phyloP scores from a whole-genome alignment of 2,888 invertebrate species.

The Nemotelus pantherinus region DNA sequence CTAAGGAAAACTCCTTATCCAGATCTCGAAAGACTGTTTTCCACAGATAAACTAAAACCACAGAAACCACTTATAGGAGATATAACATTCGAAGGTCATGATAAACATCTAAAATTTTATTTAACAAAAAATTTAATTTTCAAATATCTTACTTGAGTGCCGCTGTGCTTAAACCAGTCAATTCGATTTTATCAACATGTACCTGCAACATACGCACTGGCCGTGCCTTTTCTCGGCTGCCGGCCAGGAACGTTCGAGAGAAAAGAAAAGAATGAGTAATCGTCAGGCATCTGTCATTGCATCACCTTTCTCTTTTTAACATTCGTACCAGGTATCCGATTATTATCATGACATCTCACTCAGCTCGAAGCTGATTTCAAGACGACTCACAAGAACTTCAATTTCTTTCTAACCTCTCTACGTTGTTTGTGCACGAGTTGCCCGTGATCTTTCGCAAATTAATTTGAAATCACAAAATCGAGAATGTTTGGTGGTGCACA shows the following conservation, averaged over 20 bases:
- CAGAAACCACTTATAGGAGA: no score
- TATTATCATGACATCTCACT: background rate
- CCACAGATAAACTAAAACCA: no score
- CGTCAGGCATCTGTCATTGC: background rate
- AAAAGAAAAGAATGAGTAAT: slow-evolving; percentile 36
- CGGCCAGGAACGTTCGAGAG: slow-evolving; percentile 38
- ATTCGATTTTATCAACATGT: no score
- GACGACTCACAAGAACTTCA: slow-evolving; percentile 6
- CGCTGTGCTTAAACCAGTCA: no score
- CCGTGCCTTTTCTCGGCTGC: no score
- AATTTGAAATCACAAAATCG: slow-evolving; percentile 9
- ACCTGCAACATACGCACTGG: background rate
- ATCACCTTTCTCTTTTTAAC: slow-evolving; percentile 7
- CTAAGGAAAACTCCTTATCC: no score
- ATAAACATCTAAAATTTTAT: no score
- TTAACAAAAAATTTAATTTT: no score
- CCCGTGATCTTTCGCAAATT: slow-evolving; percentile 2
- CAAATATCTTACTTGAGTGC: no score
- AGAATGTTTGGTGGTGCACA: slow-evolving; percentile 71
- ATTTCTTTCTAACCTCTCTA: slow-evolving; percentile 20
- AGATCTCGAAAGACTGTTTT: no score
- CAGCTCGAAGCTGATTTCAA: background rate
- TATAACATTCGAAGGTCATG: no score
- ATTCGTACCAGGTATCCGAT: background rate
- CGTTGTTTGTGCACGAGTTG: slow-evolving; percentile 41